Percentiles rank a stretch among this genome's conserved stretches.
Evolutionary conservation across 2,113 vertebrate species (phyloP).

Genomic region (Pelmatolapia mariae): DNA sequence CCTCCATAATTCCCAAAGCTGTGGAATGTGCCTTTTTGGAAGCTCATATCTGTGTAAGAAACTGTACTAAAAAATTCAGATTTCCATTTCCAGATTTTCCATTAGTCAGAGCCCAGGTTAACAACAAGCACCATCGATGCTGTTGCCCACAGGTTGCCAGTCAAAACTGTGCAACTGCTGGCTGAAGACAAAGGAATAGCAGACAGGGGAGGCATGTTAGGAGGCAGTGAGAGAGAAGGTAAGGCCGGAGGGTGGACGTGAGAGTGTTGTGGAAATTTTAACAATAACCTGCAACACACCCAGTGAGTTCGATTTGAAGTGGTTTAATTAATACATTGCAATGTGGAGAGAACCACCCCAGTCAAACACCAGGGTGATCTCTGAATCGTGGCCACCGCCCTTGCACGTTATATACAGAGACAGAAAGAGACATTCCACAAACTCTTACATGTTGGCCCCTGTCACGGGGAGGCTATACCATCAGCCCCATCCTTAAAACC

Average conservation of each 20-base stretch:
- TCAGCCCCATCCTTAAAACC: not conserved
- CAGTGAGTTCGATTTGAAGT: not conserved
- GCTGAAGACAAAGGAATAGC: not conserved
- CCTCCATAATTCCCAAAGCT: not conserved
- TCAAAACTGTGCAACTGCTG: not conserved
- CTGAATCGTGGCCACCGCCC: no score
- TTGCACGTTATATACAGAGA: no score
- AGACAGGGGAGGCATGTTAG: not conserved
- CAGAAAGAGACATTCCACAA: no score
- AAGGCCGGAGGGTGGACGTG: not conserved
- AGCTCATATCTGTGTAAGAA: not conserved
- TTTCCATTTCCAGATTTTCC: not conserved
- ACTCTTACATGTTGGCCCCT: no score
- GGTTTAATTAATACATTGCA: not conserved
- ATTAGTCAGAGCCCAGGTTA: not conserved
- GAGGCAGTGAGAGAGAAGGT: not conserved
- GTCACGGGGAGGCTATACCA: not conserved
- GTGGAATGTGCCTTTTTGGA: not conserved
- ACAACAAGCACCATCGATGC: not conserved
- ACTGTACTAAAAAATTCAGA: not conserved
- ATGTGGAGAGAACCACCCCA: not conserved
- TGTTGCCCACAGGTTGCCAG: not conserved
- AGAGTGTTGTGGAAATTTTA: not conserved
- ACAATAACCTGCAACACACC: not conserved
- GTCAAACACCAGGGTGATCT: no score